Base-by-base conservation (phyloP, 1,140 invertebrate species). In the Lysiphlebus fabarum region DNA sequence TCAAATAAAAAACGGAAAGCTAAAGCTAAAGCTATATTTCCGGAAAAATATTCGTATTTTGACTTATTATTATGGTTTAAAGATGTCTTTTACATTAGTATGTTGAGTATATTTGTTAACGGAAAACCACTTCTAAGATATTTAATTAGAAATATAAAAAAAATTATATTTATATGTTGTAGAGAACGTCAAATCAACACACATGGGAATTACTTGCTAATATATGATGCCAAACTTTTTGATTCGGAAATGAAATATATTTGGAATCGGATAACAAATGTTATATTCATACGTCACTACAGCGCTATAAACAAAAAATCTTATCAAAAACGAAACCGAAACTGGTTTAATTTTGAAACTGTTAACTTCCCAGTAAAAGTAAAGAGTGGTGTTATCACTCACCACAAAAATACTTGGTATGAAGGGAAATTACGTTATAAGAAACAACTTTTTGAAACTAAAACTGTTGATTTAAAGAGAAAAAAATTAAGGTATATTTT, bases 261-360 rank as follows among this genome's bases (percentile, higher is more conserved):
- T 7, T 91, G 90, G 90, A 90, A 87, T 44, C 82, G 86, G 62
- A 86, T 90, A 26, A 81, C 90, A 3, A 88, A 89, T 64, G 85
- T 88, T 0, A 70, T 91, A n/a, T 91, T 91, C 58, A 76, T 91
- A 14, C 80, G 81, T 49, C 77, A 82, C 65, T 84, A 85, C 64
- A 69, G 59, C 9, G 64, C 69, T 4, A 65, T 64, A 10, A 76
- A 70, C 38, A 62, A 68, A 5, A 69, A 65, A 44, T 67, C 70
- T 6, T 70, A 72, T 3, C 70, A 75, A 54, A 50, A 65, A 37
- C 74, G 69, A 59, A 77, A 73, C 41, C 76, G 74, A 17, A 76
- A 82, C 9, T 85, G 84, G 82, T 88, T 83, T 65, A 86, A 89
- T 71, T 68, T 92, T 0, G 82, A 82, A 6, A 90, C 88, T 0